These are phyloP conservation scores for Rhombomys opimus DNA, from an alignment of 2,113 vertebrate species.

Conservation along the genomic window DNA sequence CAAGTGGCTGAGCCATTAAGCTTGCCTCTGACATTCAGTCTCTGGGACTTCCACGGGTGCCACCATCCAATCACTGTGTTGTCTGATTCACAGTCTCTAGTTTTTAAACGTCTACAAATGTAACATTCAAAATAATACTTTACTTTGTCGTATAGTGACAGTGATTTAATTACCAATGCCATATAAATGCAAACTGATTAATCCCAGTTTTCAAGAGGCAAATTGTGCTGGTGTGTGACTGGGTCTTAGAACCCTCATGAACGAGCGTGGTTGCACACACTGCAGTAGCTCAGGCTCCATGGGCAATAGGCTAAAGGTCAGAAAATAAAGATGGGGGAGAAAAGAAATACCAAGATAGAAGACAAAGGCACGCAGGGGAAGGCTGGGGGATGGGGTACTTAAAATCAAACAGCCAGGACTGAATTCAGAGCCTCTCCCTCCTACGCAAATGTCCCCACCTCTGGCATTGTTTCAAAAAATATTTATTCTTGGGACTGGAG, in stretches of 20 bases:
- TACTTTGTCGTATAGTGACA: neutral
- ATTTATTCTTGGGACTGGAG: neutral
- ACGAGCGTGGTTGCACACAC: neutral
- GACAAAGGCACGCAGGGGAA: neutral
- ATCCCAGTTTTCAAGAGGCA: neutral
- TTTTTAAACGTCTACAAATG: conserved; percentile 13
- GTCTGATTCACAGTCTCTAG: neutral
- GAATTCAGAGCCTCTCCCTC: neutral
- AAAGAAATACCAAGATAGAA: neutral
- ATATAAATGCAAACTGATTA: neutral
- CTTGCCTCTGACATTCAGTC: conserved; percentile 18
- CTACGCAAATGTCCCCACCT: neutral
- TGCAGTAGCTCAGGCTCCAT: neutral
- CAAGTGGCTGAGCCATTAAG: conserved; percentile 4
- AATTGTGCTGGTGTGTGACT: neutral
- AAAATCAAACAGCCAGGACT: neutral
- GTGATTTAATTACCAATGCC: neutral
- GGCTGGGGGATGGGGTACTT: neutral
- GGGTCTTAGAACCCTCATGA: neutral
- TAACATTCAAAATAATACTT: conserved; percentile 50
- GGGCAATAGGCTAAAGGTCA: neutral
- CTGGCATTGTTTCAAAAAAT: neutral
- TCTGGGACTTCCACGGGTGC: neutral
- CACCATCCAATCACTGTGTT: neutral
- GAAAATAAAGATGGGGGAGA: neutral